These are phyloP conservation scores for Scalopus aquaticus DNA, from an alignment of 2,113 vertebrate genomes.

Conservation along the genomic window DNA sequence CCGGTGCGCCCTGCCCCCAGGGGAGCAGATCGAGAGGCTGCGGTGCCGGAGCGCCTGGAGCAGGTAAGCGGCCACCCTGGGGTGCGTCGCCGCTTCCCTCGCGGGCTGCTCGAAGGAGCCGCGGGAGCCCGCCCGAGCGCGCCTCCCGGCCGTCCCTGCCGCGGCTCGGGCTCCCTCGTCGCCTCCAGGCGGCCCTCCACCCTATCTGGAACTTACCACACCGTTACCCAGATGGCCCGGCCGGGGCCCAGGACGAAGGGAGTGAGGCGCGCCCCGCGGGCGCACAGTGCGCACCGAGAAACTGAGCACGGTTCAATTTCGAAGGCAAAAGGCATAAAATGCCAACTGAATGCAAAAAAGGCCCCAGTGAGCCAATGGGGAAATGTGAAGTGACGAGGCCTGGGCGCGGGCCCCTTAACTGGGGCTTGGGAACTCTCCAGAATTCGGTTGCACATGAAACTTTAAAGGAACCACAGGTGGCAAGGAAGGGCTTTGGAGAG, in stretches of 20 bases:
- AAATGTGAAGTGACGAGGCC: not conserved
- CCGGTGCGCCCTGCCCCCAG: not conserved
- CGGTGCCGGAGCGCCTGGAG: not conserved
- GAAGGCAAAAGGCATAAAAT: not conserved
- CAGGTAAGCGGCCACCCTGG: not conserved
- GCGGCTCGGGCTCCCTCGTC: no score
- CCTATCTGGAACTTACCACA: no score
- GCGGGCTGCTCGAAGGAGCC: not conserved
- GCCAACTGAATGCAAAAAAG: not conserved
- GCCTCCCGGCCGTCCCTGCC: no score
- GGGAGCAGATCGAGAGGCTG: not conserved
- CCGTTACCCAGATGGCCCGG: no score
- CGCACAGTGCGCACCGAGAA: not conserved
- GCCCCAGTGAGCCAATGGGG: not conserved
- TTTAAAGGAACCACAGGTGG: not conserved
- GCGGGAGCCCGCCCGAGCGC: no score
- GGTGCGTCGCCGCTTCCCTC: not conserved
- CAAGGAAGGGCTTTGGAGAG: not conserved
- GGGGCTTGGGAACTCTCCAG: not conserved
- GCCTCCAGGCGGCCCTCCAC: no score
- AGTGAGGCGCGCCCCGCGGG: not conserved
- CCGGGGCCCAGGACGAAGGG: fast-evolving
- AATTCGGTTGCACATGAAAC: not conserved
- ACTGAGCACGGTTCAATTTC: no score
- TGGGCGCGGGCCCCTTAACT: not conserved